phyloP scores from a whole-genome alignment of 2,888 invertebrate genomes.

The Globia sparganii region DNA sequence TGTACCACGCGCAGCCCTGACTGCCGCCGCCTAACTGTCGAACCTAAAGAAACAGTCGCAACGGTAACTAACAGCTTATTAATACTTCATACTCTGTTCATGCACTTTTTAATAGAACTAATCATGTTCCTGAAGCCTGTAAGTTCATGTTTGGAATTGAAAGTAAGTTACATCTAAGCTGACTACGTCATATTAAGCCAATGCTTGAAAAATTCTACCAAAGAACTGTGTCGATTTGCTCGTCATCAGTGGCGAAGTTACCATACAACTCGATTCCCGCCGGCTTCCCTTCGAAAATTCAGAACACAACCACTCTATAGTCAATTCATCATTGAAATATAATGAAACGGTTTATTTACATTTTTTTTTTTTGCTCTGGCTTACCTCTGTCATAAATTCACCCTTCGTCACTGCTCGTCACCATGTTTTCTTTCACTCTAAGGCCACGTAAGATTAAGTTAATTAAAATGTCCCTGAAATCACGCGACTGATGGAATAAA shows the following conservation, averaged over 20 bases:
- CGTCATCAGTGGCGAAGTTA: no score
- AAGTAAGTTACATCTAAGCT: constrained; percentile 1
- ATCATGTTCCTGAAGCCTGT: constrained; percentile 34
- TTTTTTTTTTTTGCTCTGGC: no score
- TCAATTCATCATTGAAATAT: no score
- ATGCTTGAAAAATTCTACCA: neutral
- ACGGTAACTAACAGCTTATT: constrained; percentile 78
- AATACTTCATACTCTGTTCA: constrained; percentile 65
- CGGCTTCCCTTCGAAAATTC: no score
- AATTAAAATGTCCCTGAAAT: neutral
- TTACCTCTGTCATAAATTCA: no score
- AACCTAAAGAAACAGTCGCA: constrained; percentile 82
- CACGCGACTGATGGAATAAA: neutral
- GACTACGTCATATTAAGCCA: neutral
- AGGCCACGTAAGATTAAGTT: neutral
- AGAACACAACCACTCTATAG: no score
- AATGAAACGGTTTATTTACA: no score
- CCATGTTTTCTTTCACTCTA: neutral
- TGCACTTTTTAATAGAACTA: constrained; percentile 48
- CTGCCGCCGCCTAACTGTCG: constrained; percentile 75
- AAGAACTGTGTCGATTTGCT: no score
- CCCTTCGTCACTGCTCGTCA: no score
- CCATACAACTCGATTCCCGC: no score
- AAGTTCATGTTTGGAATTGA: constrained; percentile 23
- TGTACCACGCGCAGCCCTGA: constrained; percentile 51